A percentile compares a stretch with the other conserved stretches of the same genome.
Evolutionary conservation across 2,888 invertebrate species (phyloP).

Genomic region (Eupithecia exiguata): DNA sequence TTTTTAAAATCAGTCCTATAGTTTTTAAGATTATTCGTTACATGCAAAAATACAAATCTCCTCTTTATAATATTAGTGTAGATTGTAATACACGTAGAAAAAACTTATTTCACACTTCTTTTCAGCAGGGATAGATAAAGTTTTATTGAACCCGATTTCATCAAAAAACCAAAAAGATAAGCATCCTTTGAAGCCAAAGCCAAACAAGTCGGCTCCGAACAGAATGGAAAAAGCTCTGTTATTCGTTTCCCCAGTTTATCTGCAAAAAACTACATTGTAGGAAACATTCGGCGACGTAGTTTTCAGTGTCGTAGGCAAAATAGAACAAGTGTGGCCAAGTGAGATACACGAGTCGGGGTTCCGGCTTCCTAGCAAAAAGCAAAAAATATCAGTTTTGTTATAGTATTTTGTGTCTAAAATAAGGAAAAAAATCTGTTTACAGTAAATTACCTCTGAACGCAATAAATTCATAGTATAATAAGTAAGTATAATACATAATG

Average conservation of each 20-base stretch:
- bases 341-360: neutral
- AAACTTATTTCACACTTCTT: too few relatives aligned
- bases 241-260: constrained; percentile 14
- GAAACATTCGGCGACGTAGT: constrained; percentile 18
- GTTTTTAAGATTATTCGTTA: too few relatives aligned
- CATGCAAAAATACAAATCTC: too few relatives aligned
- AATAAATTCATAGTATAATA: too few relatives aligned
- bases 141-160: constrained; percentile 3
- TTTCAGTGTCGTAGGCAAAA: constrained; percentile 24
- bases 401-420: too few relatives aligned
- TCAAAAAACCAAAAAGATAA: constrained; percentile 6
- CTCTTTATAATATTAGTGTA: too few relatives aligned
- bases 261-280: constrained; percentile 13
- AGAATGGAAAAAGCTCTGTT: neutral
- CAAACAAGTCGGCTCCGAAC: constrained; percentile 4
- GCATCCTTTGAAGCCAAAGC: constrained; percentile 2
- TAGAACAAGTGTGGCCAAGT: constrained; percentile 14
- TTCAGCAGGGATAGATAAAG: neutral
- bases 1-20: too few relatives aligned
- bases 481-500: too few relatives aligned
- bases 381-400: neutral
- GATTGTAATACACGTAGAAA: too few relatives aligned
- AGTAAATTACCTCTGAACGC: too few relatives aligned
- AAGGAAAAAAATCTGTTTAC: too few relatives aligned
- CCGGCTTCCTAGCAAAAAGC: neutral